Conservation (phyloP, 2,888 invertebrate genomes). For the Sipha maydis region DNA sequence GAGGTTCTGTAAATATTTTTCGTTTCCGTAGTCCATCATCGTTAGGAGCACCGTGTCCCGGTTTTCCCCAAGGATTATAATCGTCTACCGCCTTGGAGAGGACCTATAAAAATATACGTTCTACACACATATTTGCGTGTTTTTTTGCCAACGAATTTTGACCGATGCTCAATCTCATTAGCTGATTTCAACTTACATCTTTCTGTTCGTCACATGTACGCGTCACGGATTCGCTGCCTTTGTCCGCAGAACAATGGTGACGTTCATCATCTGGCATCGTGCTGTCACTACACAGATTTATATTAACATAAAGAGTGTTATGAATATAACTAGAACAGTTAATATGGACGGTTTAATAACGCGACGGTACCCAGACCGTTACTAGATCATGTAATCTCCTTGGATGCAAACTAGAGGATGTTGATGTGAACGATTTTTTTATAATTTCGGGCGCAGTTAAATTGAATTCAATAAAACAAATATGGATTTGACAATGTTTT, state of each 20-base stretch:
- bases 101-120: background rate
- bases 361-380: background rate
- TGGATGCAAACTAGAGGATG: background rate
- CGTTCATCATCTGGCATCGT: slow-evolving; percentile 29
- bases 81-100: slow-evolving; percentile 69
- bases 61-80: slow-evolving; percentile 83
- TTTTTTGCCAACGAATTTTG: background rate
- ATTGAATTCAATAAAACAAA: slow-evolving; percentile 42
- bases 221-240: slow-evolving; percentile 5
- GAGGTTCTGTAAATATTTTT: slow-evolving; percentile 63
- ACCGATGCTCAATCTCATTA: too few relatives aligned
- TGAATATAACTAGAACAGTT: background rate
- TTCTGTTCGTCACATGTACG: slow-evolving; percentile 47
- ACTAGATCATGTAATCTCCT: background rate
- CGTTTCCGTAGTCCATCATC: slow-evolving; percentile 71
- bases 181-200: slow-evolving; percentile 17
- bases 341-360: background rate
- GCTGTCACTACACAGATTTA: background rate
- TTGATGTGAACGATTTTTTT: background rate
- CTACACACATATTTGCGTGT: background rate
- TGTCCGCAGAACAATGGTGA: slow-evolving; percentile 1
- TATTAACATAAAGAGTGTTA: background rate
- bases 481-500: slow-evolving; percentile 3
- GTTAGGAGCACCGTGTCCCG: slow-evolving; percentile 80
- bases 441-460: slow-evolving; percentile 35